A percentile compares a stretch with the other conserved stretches of the same genome.
phyloP scores from a whole-genome alignment of 2,888 invertebrate genomes.

The Theodoxus fluviatilis region DNA sequence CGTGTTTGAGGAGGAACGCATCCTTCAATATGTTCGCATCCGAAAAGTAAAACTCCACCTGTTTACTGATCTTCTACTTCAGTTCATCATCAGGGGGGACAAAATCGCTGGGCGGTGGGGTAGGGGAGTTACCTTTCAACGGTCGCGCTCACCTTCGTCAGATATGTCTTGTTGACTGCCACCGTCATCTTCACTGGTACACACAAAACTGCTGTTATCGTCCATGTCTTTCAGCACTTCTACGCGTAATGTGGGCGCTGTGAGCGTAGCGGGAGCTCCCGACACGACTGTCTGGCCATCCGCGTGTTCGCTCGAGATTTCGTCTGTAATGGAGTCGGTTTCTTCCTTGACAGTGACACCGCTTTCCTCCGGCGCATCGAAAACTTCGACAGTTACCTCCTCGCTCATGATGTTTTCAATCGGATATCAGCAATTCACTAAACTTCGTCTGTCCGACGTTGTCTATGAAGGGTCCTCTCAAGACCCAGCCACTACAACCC shows the following conservation, averaged over 20 bases:
- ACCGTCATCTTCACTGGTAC: conserved; percentile 53
- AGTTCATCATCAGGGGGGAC: conserved; percentile 55
- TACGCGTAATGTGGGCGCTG: conserved; percentile 51
- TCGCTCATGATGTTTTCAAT: conserved; percentile 27
- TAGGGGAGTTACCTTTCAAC: no score
- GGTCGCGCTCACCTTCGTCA: conserved; percentile 41
- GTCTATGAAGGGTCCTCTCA: no score
- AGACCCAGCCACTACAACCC: no score
- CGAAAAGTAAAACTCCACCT: conserved; percentile 93
- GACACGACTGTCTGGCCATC: conserved; percentile 33
- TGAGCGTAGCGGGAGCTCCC: conserved; percentile 35
- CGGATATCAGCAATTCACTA: no score
- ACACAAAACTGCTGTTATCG: conserved; percentile 41
- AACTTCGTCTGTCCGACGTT: no score
- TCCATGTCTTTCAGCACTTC: conserved; percentile 53
- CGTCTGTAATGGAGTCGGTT: conserved; percentile 27
- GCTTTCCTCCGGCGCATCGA: conserved; percentile 33
- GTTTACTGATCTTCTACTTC: conserved; percentile 55
- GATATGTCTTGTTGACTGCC: conserved; percentile 32
- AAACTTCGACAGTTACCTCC: conserved; percentile 31
- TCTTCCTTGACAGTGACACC: conserved; percentile 36
- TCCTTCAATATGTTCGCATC: conserved; percentile 94
- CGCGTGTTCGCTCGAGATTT: conserved; percentile 29
- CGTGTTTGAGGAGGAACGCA: conserved; percentile 92
- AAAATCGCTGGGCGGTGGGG: conserved; percentile 32